These are phyloP conservation scores for Ephialtes manifestator DNA, from an alignment of 2,888 invertebrate genomes.

Conservation along the genomic window DNA sequence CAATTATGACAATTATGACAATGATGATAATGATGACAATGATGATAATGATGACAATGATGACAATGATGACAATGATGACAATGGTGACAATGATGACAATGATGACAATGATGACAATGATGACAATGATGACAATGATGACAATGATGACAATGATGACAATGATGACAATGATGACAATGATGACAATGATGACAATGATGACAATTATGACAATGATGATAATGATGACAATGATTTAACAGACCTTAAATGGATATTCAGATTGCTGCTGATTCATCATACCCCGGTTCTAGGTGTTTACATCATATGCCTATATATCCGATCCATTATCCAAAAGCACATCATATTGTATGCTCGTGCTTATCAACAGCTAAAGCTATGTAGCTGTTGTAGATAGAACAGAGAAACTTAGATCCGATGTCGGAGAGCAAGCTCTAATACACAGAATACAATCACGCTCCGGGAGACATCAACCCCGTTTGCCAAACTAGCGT, in stretches of 20 bases:
- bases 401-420: conserved; percentile 45
- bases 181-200: no score
- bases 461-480: conserved; percentile 81
- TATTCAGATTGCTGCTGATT: neutral
- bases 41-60: no score
- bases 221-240: no score
- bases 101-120: no score
- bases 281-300: neutral
- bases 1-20: no score
- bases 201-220: no score
- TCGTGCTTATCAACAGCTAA: neutral
- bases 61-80: no score
- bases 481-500: conserved; percentile 78
- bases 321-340: neutral
- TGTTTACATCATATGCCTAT: neutral
- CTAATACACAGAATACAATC: conserved; percentile 58
- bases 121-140: no score
- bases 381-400: conserved; percentile 1
- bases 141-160: no score
- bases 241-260: neutral
- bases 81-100: no score
- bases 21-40: no score
- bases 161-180: no score
- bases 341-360: neutral
- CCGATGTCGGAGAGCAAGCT: conserved; percentile 49